phyloP scores from a whole-genome alignment of 1,140 invertebrate species.

The Lordiphosa clarofinis region DNA sequence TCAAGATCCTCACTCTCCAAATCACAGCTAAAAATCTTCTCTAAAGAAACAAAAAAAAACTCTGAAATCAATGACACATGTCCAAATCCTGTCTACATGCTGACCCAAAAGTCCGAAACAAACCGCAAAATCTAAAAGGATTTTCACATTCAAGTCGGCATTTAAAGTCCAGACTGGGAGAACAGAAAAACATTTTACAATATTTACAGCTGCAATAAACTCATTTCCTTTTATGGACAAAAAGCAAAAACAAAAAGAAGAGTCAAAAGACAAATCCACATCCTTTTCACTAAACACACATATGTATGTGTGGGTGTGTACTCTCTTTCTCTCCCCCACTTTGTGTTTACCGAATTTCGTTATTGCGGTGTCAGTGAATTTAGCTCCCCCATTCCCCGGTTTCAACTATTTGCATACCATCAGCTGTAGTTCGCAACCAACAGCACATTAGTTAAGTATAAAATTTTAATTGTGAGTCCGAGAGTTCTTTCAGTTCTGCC shows the following conservation, averaged over 20 bases:
- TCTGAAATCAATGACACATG: conserved; percentile 45
- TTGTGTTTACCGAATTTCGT: conserved; percentile 28
- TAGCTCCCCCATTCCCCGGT: conserved; percentile 14
- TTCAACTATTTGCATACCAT: conserved; percentile 30
- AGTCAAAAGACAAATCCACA: conserved; percentile 32
- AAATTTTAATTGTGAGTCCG: conserved; percentile 50
- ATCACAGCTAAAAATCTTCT: conserved; percentile 17
- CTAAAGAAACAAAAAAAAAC: conserved; percentile 11
- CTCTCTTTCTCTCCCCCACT: not conserved
- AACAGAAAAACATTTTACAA: conserved; percentile 44
- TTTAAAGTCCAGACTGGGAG: conserved; percentile 19
- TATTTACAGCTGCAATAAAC: conserved; percentile 64
- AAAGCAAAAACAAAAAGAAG: conserved; percentile 15
- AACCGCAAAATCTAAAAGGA: conserved; percentile 57
- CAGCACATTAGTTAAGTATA: conserved; percentile 56
- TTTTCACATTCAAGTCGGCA: conserved; percentile 60
- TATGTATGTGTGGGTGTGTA: conserved; percentile 9
- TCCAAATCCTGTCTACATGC: conserved; percentile 27
- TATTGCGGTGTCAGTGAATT: conserved; percentile 26
- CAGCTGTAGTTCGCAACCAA: conserved; percentile 37
- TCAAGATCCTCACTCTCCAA: conserved; percentile 17
- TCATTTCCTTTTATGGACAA: conserved; percentile 36
- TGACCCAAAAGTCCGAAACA: conserved; percentile 34
- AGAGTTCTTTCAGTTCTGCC: conserved; percentile 2
- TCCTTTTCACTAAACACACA: conserved; percentile 45